Evolutionary conservation across 2,888 invertebrate species (phyloP).

Genomic region (Acleris cristana): DNA sequence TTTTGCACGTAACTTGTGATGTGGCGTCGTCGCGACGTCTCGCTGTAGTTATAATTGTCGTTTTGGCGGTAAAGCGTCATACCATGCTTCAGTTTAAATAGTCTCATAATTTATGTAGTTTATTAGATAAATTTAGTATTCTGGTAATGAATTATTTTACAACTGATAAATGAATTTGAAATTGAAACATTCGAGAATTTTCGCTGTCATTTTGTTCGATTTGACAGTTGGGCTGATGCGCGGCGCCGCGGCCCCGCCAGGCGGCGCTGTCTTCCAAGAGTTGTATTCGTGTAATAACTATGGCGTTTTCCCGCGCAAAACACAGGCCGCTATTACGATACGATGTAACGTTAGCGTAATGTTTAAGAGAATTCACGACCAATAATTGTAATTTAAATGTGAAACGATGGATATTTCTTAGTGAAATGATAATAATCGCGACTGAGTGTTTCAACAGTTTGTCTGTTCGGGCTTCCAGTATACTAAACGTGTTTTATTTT

Average conservation of each 20-base stretch:
- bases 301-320: conserved; percentile 57
- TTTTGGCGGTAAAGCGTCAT: conserved; percentile 60
- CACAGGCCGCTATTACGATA: conserved; percentile 60
- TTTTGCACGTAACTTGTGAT: conserved; percentile 79
- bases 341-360: conserved; percentile 66
- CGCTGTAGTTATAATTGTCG: conserved; percentile 58
- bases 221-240: conserved; percentile 7
- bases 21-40: conserved; percentile 53
- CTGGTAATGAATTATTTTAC: conserved; percentile 32
- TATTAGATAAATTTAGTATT: conserved; percentile 13
- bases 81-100: conserved; percentile 40
- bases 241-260: conserved; percentile 7
- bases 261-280: conserved; percentile 34
- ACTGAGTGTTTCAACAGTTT: conserved; percentile 79
- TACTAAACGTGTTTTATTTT: conserved; percentile 68
- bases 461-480: conserved; percentile 83
- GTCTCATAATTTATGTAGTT: conserved; percentile 20
- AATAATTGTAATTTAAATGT: conserved; percentile 81
- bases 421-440: conserved; percentile 77
- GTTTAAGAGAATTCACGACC: conserved; percentile 78
- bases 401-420: conserved; percentile 69
- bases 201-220: conserved; percentile 16
- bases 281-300: conserved; percentile 39
- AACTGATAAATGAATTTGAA: conserved; percentile 23
- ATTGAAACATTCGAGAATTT: neutral